Evolutionary conservation across 2,797 vertebrate species (phyloP).

Genomic region (Falco biarmicus): DNA sequence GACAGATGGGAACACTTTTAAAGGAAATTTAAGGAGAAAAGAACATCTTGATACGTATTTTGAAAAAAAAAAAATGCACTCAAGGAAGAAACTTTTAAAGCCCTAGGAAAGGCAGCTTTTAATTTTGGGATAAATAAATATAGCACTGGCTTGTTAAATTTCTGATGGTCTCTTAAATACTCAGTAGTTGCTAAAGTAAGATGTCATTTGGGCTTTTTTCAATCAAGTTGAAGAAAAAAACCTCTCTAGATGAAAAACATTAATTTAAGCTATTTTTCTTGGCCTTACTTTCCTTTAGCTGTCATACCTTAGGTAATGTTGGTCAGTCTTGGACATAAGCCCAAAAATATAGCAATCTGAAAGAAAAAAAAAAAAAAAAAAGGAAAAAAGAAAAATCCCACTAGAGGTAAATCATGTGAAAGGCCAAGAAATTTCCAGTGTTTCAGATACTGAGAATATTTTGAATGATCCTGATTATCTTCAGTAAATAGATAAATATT

Average conservation of each 20-base stretch:
- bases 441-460: background rate
- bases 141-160: background rate
- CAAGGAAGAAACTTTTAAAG: background rate
- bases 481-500: background rate
- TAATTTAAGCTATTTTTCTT: slow-evolving; percentile 1
- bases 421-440: background rate
- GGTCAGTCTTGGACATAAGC: background rate
- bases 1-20: background rate
- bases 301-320: background rate
- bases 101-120: background rate
- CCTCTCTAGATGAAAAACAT: background rate
- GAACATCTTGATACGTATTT: background rate
- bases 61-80: background rate
- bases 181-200: background rate
- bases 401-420: background rate
- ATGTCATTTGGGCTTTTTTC: background rate
- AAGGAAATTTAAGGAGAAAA: background rate
- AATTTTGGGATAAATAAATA: background rate
- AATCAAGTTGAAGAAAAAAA: background rate
- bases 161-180: background rate
- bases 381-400: background rate
- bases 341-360: background rate
- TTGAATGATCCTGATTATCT: background rate
- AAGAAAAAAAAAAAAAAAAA: background rate
- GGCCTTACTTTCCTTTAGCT: background rate